Conservation (phyloP, 2,113 vertebrate genomes). For the Gavia stellata region DNA sequence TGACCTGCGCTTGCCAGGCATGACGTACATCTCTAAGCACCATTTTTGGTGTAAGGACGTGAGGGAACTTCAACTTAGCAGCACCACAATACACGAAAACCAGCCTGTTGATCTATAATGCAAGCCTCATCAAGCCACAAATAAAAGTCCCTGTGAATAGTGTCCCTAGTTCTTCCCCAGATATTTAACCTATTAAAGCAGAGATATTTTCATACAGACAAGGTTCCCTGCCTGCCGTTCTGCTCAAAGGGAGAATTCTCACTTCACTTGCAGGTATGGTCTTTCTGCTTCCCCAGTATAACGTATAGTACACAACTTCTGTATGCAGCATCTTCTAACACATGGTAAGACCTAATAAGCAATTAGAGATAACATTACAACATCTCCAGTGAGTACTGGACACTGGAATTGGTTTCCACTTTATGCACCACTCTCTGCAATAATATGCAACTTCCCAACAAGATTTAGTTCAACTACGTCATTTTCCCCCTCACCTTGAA, state of each 20-base stretch:
- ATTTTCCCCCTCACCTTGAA: background rate
- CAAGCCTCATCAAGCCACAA: background rate
- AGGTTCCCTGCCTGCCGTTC: background rate
- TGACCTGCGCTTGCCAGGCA: background rate
- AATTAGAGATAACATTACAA: background rate
- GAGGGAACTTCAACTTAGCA: background rate
- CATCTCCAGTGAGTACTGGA: background rate
- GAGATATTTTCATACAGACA: background rate
- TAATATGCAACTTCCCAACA: background rate
- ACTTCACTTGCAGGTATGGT: background rate
- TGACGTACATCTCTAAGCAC: background rate
- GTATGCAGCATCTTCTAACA: background rate
- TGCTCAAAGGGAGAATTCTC: background rate
- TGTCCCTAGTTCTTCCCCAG: background rate
- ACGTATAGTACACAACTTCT: rapidly evolving
- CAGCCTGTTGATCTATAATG: background rate
- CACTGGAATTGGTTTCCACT: background rate
- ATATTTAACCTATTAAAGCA: background rate
- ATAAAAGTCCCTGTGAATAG: background rate
- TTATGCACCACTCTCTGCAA: background rate
- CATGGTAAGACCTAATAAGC: background rate
- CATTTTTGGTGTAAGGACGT: background rate
- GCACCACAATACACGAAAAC: background rate
- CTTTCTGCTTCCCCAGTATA: background rate
- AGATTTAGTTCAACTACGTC: background rate